phyloP scores from a whole-genome alignment of 2,113 vertebrate genomes.

The Myanophis thanlyinensis region DNA sequence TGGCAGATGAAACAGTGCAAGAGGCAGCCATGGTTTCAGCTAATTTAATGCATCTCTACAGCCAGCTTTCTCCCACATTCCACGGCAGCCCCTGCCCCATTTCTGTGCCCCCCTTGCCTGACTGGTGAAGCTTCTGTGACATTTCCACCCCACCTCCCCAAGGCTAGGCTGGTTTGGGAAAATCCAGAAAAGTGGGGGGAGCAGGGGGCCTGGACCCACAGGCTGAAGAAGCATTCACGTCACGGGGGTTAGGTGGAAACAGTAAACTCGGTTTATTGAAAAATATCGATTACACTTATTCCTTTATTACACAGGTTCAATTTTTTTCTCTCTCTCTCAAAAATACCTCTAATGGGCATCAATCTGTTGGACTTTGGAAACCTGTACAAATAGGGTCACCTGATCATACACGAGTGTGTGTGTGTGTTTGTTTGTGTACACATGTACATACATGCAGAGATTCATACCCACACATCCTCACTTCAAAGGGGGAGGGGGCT shows the following conservation, averaged over 20 bases:
- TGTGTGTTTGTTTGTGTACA: conserved; percentile 8
- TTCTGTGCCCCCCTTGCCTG: background rate
- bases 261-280: conserved; percentile 93
- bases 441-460: background rate
- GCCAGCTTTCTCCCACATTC: background rate
- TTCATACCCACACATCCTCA: background rate
- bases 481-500: conserved; percentile 37
- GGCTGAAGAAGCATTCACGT: conserved; percentile 67
- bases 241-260: conserved; percentile 74
- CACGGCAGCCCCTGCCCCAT: background rate
- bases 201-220: background rate
- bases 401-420: conserved; percentile 24
- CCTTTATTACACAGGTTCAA: conserved; percentile 90
- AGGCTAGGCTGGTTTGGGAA: background rate
- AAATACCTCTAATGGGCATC: conserved; percentile 68
- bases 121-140: background rate
- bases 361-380: conserved; percentile 49
- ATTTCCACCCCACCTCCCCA: rapidly evolving
- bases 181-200: background rate
- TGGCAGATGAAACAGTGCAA: background rate
- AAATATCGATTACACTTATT: conserved; percentile 84
- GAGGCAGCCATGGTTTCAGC: background rate
- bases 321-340: conserved; percentile 40
- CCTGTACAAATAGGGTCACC: conserved; percentile 51
- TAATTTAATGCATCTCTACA: background rate